Base-by-base conservation (phyloP, 2,888 invertebrate genomes). In the Trichogramma evanescens region DNA sequence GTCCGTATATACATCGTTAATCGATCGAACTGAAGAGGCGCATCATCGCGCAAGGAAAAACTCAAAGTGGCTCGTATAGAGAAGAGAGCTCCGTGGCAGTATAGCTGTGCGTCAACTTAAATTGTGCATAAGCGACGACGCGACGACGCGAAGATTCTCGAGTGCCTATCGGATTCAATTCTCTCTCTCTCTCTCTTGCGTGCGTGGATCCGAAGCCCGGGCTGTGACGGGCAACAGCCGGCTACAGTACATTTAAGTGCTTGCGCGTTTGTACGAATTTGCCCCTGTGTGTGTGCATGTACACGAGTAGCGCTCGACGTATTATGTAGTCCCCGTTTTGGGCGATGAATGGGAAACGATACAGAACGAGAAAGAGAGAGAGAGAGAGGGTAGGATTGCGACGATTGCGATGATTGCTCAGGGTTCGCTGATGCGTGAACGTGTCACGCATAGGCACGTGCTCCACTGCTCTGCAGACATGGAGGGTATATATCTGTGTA, bases 381-480 rank as follows among this genome's bases (percentile, higher is more conserved):
- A 46, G 58, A 54, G 62, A 58, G 64, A 60, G 57, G 59, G 63
- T 43, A 56, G 52, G 62, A 62, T 65, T 61, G 63, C 54, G 61
- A 26, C 26, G 26, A 26, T 26, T 26, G 26, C 26, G 26, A 26
- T 26, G 26, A 26, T 26, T 26, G 26, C 26, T 26, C 26, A 26
- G 26, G 62, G 62, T 50, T 60, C 66, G 45, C 60, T 63, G 66
- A 65, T 63, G 66, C 64, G 64, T 63, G 66, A 66, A 64, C 66
- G 66, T 65, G 68, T 69, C 65, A 68, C 66, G 69, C 67, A 70
- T 71, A 69, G 68, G 66, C 68, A 66, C 65, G 66, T 66, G 65
- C 74, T 75, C 75, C 73, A 74, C 69, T 70, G 70, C 71, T 72
- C 74, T 74, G 74, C 74, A 75, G 74, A 74, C 75, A 74, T 69